A percentile compares a stretch with the other conserved stretches of the same genome.
Conservation (phyloP, 2,888 invertebrate genomes). For the Campoplex capitator region DNA sequence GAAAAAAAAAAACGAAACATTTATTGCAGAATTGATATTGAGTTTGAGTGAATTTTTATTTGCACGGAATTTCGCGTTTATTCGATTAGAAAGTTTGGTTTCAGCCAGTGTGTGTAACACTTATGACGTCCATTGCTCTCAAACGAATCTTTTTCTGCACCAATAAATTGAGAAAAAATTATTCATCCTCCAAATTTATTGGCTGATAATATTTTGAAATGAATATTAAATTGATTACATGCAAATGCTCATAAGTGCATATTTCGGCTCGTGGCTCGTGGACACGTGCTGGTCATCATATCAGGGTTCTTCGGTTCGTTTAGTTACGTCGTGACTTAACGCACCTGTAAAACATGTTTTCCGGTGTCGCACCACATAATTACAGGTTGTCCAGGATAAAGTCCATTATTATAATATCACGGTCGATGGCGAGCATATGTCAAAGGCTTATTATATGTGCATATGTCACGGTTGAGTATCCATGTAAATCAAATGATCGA, state of each 20-base stretch:
- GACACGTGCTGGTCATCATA: conserved; percentile 55
- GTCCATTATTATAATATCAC: conserved; percentile 70
- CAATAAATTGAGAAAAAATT: not conserved
- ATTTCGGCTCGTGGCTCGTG: conserved; percentile 14
- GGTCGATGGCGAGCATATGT: conserved; percentile 68
- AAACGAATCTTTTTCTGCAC: not conserved
- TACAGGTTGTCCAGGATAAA: conserved; percentile 68
- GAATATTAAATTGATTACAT: conserved; percentile 2
- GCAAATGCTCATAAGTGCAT: conserved; percentile 28
- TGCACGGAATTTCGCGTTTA: no score
- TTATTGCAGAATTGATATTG: not conserved
- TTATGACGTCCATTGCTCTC: no score
- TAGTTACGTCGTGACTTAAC: conserved; percentile 71
- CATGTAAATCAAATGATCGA: conserved; percentile 1
- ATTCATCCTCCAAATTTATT: no score
- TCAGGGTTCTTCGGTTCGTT: conserved; percentile 33
- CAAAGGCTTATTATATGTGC: conserved; percentile 59
- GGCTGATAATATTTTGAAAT: not conserved
- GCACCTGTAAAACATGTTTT: conserved; percentile 79
- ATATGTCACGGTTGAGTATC: conserved; percentile 59
- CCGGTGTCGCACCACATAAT: conserved; percentile 76
- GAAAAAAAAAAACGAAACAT: not conserved
- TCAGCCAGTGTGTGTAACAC: no score
- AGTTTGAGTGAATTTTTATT: no score
- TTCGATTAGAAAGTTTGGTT: no score